Percentiles rank a stretch among this genome's conserved stretches.
phyloP scores from a whole-genome alignment of 2,113 vertebrate species.

The Pseudopipra pipra region DNA sequence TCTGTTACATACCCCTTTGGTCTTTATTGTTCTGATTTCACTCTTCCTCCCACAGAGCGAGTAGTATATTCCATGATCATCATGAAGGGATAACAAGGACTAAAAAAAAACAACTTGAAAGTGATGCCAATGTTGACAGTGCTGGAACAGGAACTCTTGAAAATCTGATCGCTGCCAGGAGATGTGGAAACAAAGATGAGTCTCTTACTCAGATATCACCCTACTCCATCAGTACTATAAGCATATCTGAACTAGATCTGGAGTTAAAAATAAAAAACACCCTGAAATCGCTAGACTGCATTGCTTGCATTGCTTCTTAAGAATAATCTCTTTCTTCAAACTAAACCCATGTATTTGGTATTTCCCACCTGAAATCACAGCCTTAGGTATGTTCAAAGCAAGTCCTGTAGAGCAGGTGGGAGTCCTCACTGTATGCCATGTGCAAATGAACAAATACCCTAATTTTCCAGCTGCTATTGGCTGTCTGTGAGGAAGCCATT shows the following conservation, averaged over 20 bases:
- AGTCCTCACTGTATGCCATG: not conserved
- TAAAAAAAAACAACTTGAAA: not conserved
- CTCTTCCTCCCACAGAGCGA: not conserved
- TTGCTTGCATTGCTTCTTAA: not conserved
- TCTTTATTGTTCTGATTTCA: not conserved
- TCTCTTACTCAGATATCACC: not conserved
- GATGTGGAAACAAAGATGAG: not conserved
- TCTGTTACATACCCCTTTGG: not conserved
- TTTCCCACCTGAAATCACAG: not conserved
- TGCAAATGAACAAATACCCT: not conserved
- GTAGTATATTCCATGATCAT: not conserved
- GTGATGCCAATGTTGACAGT: not conserved
- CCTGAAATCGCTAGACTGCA: not conserved
- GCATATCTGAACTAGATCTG: not conserved
- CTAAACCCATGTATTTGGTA: not conserved
- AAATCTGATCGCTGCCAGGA: not conserved
- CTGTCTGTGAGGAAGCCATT: not conserved
- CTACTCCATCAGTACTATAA: not conserved
- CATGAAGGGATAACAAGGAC: not conserved
- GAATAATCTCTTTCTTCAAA: not conserved
- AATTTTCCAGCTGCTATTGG: not conserved
- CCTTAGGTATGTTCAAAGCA: not conserved
- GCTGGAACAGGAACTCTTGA: not conserved
- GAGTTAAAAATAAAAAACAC: not conserved
- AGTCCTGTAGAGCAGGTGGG: not conserved